phyloP scores from a whole-genome alignment of 92 coral and sea anemone genomes.

The Parazoanthus atlanticus region DNA sequence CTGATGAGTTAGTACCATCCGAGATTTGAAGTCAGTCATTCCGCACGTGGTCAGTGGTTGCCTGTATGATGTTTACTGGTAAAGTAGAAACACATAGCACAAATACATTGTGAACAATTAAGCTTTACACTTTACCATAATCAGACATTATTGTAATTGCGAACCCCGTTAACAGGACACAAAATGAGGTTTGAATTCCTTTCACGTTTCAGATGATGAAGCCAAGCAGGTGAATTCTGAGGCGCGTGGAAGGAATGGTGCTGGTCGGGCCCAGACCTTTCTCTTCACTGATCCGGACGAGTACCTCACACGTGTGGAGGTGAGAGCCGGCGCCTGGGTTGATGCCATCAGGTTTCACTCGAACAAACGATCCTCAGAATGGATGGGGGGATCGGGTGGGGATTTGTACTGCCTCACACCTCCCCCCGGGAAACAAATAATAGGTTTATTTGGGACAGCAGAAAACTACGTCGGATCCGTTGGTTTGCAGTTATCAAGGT shows the following conservation, averaged over 20 bases:
- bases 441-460: slow-evolving; percentile 87
- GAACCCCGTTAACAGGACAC: too few relatives aligned
- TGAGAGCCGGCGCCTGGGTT: slow-evolving; percentile 96
- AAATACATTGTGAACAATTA: not conserved
- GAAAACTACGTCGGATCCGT: slow-evolving; percentile 80
- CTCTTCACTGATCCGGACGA: slow-evolving; percentile 70
- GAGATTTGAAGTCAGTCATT: too few relatives aligned
- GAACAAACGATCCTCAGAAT: slow-evolving; percentile 84
- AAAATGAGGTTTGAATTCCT: not conserved
- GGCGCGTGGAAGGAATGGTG: slow-evolving; percentile 62
- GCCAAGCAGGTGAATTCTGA: slow-evolving; percentile 61
- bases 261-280: slow-evolving; percentile 65
- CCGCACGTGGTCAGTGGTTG: too few relatives aligned
- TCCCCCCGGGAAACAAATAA: slow-evolving; percentile 60
- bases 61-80: too few relatives aligned
- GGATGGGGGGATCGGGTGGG: slow-evolving; percentile 99
- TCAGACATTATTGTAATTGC: too few relatives aligned
- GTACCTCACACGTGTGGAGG: slow-evolving; percentile 75
- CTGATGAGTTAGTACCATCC: too few relatives aligned
- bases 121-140: not conserved
- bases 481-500: slow-evolving; percentile 80
- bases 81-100: not conserved
- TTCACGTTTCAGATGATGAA: slow-evolving; percentile 44
- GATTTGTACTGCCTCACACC: slow-evolving; percentile 72
- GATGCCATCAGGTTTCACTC: slow-evolving; percentile 95